Base-by-base conservation (phyloP, 2,888 invertebrate species). In the Cynaeus angustus region DNA sequence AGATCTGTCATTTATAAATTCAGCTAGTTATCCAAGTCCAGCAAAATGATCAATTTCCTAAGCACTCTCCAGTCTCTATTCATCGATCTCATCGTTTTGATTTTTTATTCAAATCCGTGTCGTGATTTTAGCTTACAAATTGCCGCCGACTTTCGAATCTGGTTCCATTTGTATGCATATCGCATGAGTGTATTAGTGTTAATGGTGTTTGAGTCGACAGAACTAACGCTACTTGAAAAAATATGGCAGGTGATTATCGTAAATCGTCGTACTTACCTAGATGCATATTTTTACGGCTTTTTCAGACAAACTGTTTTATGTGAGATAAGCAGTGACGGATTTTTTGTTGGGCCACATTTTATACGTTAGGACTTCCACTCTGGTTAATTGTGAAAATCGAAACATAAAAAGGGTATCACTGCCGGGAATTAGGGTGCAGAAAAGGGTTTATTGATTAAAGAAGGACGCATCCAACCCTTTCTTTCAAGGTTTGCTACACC, bases 371-470 rank as follows among this genome's bases (percentile, higher is more conserved):
- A 21, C 21, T 33, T 46, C 30, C 30, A 50, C 50, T 50, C 4
- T 26, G 26, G 14, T 43, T 43, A 43, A 21, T 7, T 21, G 28
- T 50, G 26, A 38, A 58, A 58, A 43, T 41, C 43, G 43, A 38
- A 41, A 46, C 45, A 43, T 59, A 59, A 61, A 59, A 59, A 61
- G 61, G 33, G 61, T 61, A 61, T 61, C 50, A 50, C 38, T 61
- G 48, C 48, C 26, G 9, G 21, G 38, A 50, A 50, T 50, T 61
- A 50, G 64, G 64, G 64, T 53, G 64, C 52, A 48, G 64, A 62
- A 53, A 21, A 53, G 64, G 41, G 64, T 52, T 64, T 64, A 64
- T 64, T 64, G 64, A 64, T 64, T 64, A 64, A 64, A 64, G 64
- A 64, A 64, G 64, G 37, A 53, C 41, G 52, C 64, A 64, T 64